Base-by-base conservation (phyloP, 2,888 invertebrate genomes). In the Tinea semifulvella region DNA sequence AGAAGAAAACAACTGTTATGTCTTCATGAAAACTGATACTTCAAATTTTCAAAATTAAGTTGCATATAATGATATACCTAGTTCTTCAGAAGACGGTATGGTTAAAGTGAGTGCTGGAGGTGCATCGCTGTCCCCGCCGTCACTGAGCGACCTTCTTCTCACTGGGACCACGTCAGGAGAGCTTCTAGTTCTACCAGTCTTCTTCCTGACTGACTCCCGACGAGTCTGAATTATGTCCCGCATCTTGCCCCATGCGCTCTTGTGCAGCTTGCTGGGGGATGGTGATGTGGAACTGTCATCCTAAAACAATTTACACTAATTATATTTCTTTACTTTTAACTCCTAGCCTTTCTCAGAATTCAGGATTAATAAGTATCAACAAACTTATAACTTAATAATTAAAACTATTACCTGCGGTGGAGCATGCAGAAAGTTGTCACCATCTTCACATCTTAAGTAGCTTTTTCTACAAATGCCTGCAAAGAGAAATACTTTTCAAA, bases 231-330 rank as follows among this genome's bases (percentile, higher is more conserved):
- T 88, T 46, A 91, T 90, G 56, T 89, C 88, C 50, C 89, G 87
- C 77, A 91, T 88, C 66, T 89, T 88, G 1, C 87, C 87, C 90
- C 91, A 91, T 0, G 90, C 87, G n/a, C 87, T 88, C 60, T 86
- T 87, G 63, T 83, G 82, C 10, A 77, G 67, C 50, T 84, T 84
- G 54, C 82, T 81, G 2, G 80, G 75, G 1, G 82, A 81, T 0
- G 80, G 77, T 0, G 76, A 79, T 0, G 81, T 77, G 18, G 76
- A 76, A 46, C 80, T 81, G 52, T 83, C 82, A 17, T 82, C 79
- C 82, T 83, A 53, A 14, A 38, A 31, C 22, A 5, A 22, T 22
- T 7, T 22, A 7, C 8, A n/a, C n/a, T 7, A 22, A 22, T 22
- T 22, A 43, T 47, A 38, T 16, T 17, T 18, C 19, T 16, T 38